Evolutionary conservation across 2,888 invertebrate genomes (phyloP).

Genomic region (Drepanosiphum platanoidis): DNA sequence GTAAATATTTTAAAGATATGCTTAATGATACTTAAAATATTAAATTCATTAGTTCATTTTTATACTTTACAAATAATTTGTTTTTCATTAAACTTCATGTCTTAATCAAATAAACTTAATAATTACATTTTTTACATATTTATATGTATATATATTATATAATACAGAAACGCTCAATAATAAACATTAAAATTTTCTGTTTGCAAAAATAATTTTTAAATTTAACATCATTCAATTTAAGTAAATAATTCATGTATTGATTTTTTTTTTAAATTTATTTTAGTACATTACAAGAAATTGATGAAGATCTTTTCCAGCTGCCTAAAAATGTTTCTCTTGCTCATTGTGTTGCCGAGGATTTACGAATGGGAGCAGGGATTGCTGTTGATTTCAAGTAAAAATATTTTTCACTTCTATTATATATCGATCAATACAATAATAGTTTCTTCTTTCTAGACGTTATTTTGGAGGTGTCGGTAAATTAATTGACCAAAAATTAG

Average conservation of each 20-base stretch:
- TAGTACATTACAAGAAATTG: not conserved
- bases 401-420: slow-evolving; percentile 5
- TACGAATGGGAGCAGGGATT: slow-evolving; percentile 72
- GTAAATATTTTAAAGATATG: too few species aligned
- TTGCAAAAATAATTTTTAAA: too few species aligned
- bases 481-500: slow-evolving; percentile 67
- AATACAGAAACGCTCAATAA: too few species aligned
- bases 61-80: too few species aligned
- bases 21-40: too few species aligned
- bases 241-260: not conserved
- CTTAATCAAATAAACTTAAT: too few species aligned
- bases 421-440: not conserved
- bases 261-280: slow-evolving; percentile 8
- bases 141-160: too few species aligned
- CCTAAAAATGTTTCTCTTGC: slow-evolving; percentile 70
- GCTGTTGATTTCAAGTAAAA: slow-evolving; percentile 69
- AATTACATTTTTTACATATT: too few species aligned
- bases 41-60: too few species aligned
- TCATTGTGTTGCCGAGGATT: slow-evolving; percentile 72
- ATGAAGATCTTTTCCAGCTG: slow-evolving; percentile 70
- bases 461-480: slow-evolving; percentile 67
- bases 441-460: slow-evolving; percentile 65
- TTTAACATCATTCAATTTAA: too few species aligned
- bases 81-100: too few species aligned
- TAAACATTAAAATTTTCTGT: too few species aligned